Base-by-base conservation (phyloP, 2,888 invertebrate species). In the Leptarthrus brevirostris region DNA sequence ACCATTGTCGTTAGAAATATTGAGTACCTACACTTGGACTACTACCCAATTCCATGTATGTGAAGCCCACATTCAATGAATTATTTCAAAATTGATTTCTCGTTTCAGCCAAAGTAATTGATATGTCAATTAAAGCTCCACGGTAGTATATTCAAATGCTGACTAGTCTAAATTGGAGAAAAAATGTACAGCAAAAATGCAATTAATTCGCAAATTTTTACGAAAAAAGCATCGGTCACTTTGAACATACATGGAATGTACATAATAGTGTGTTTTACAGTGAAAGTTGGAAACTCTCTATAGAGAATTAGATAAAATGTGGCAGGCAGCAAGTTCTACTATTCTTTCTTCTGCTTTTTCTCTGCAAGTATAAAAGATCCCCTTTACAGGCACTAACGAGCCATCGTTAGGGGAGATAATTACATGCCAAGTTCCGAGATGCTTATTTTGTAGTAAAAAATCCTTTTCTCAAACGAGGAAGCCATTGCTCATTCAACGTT, bases 391-490 rank as follows among this genome's bases (percentile, higher is more conserved):
- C 30, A 56, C 72, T 72, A 72, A 72, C 72, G 58, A 72, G 72
- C 72, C 44, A 72, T 47, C 49, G 58, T 72, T 72, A 72, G 18
- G 18, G 58, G 56, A 58, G 34, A 72, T 58, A 72, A 72, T 72
- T 72, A 72, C 72, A 72, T 72, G 72, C 72, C 72, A 72, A 56
- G 56, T 40, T 56, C 30, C 26, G 52, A 70, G 36, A 53, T 53
- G 36, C 36, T 53, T 36, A 53, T n/a, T n/a, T n/a, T n/a, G n/a
- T 34, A 53, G 30, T 34, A 20, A 10, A 53, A 18, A 53, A 34
- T 34, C 14, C 52, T 49, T 70, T 53, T 22, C 16, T 53, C 22
- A 36, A 53, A 53, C 53, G 24, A 14, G 16, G 14, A 36, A 22
- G 24, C 53, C 53, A 53, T 53, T 30, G 22, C 53, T 53, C 34